Evolutionary conservation across 2,888 invertebrate species (phyloP), one percentile per base, ranked within the genome.

Genomic region (Lampropteryx suffumata): DNA sequence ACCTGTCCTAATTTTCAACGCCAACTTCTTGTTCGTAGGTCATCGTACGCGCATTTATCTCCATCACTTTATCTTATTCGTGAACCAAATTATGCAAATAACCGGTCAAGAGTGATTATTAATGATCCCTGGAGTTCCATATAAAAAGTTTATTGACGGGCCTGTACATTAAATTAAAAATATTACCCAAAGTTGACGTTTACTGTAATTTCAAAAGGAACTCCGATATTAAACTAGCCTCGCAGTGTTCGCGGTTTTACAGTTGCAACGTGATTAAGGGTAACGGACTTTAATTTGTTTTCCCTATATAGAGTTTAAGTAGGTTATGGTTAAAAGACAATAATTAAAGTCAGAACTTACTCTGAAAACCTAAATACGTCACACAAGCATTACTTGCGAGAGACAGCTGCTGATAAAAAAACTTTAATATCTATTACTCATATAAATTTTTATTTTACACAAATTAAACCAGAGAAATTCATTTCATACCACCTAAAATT

Each of bases 11-110:
- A 84, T 82, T 84, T 79, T 61, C 71, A 59, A 64, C 59, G 70
- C 75, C 73, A 60, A 64, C 58, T 73, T 79, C 73, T 57, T 70
- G 68, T 55, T 57, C 26, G 3, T 62, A 59, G 73, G 73, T 75
- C 78, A 73, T 71, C 69, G 62, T 58, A 60, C 57, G 64, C 67
- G 62, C 77, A 83, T 86, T 86, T 83, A 83, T 85, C 81, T 79
- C 74, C 82, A 80, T 84, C 82, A 80, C 65, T 54, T 55, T 67
- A 69, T 70, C 70, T 66, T 59, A 60, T 46, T 59, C 61, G 57
- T 67, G 69, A 50, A 69, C 71, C 62, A 63, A 74, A 75, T 78
- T 71, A 74, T 73, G 70, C 66, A 69, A 71, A 71, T 71, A 67
- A 66, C 59, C 51, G 36, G 65, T 64, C 65, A 68, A 66, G 61